Percentiles rank a stretch among this genome's conserved stretches.
Evolutionary conservation across 2,888 invertebrate genomes (phyloP).

Genomic region (Hofmannophila pseudospretella): DNA sequence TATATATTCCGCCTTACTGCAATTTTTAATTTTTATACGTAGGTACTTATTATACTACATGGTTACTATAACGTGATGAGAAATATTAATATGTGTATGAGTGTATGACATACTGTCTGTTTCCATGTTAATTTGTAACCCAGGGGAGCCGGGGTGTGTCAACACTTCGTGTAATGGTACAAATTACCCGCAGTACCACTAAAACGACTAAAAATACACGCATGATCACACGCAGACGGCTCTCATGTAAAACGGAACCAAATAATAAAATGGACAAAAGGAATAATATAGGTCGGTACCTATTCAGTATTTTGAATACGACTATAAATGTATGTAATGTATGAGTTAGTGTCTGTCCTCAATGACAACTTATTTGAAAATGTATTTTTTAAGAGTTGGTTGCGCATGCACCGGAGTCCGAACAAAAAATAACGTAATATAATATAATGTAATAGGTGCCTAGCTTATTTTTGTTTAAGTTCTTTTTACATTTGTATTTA

Average conservation of each 20-base stretch:
- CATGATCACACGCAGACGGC: constrained; percentile 27
- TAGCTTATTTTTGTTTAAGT: too few relatives aligned
- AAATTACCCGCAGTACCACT: constrained; percentile 17
- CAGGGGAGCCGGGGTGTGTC: constrained; percentile 14
- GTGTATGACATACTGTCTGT: background rate
- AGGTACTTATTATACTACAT: background rate
- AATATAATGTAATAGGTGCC: too few relatives aligned
- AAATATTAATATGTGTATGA: background rate
- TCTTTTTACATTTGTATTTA: too few relatives aligned
- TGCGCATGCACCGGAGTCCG: too few relatives aligned
- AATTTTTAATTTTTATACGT: too few relatives aligned
- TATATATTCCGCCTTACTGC: too few relatives aligned
- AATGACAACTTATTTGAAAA: too few relatives aligned
- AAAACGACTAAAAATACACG: constrained; percentile 32
- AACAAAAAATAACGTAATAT: too few relatives aligned
- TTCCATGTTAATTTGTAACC: background rate
- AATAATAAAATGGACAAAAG: constrained; percentile 15
- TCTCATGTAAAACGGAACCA: constrained; percentile 48
- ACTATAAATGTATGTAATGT: too few relatives aligned
- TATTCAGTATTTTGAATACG: too few relatives aligned
- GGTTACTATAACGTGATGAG: background rate
- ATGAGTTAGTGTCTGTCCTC: too few relatives aligned
- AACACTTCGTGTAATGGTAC: constrained; percentile 23
- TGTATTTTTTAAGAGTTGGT: too few relatives aligned
- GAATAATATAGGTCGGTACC: background rate